These are phyloP conservation scores for Calonectris borealis DNA, from an alignment of 2,113 vertebrate species.

Conservation along the genomic window DNA sequence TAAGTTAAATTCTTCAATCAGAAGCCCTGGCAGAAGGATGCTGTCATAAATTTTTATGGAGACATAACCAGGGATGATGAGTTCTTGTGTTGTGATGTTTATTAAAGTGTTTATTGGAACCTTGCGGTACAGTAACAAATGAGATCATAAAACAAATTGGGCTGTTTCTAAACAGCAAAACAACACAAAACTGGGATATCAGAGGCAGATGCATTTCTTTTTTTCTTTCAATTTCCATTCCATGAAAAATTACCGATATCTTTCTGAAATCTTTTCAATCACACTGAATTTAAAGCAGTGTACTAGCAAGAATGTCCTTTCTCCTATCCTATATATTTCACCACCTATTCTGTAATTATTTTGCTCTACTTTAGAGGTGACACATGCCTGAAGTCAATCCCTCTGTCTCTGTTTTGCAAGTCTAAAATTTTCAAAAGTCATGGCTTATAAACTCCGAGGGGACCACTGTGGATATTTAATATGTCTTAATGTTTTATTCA, in stretches of 20 bases:
- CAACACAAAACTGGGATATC: conserved; percentile 42
- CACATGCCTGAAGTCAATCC: background rate
- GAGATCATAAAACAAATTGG: conserved; percentile 70
- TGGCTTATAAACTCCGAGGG: background rate
- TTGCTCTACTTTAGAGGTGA: background rate
- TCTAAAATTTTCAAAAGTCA: background rate
- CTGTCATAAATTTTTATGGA: conserved; percentile 62
- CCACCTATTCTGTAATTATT: background rate
- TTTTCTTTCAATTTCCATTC: conserved; percentile 37
- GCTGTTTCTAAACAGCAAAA: conserved; percentile 69
- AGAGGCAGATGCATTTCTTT: conserved; percentile 26
- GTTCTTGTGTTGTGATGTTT: conserved; percentile 63
- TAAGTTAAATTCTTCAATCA: conserved; percentile 55
- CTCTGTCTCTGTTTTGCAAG: background rate
- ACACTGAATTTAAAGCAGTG: background rate
- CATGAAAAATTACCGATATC: conserved; percentile 28
- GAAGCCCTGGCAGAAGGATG: conserved; percentile 14
- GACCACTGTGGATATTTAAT: background rate
- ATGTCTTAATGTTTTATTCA: background rate
- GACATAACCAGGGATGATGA: conserved; percentile 54
- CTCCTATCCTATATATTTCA: background rate
- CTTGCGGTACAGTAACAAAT: conserved; percentile 68
- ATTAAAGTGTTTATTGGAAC: conserved; percentile 75
- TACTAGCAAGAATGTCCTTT: background rate
- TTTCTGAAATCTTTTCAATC: conserved; percentile 53